Base-by-base conservation (phyloP, 2,113 vertebrate genomes). In the Oenanthe melanoleuca region DNA sequence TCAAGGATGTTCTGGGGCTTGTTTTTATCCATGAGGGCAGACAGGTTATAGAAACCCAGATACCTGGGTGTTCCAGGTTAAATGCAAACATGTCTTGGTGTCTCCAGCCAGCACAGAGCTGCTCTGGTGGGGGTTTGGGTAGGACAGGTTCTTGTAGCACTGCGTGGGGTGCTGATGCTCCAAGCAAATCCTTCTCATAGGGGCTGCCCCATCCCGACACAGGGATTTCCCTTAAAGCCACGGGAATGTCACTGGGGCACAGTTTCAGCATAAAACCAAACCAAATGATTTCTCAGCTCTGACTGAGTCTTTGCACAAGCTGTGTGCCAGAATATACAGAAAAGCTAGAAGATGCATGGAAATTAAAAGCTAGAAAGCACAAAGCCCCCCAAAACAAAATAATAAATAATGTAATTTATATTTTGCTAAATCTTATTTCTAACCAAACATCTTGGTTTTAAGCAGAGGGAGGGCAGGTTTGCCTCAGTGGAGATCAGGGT, bases 161-260 rank as follows among this genome's bases (percentile, higher is more conserved):
- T 74, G 66, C 0, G 0, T 7, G 1, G 50, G 50, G 16, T 14
- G 2, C 8, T 18, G 63, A 14, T 25, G 40, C 40, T 52, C 57
- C 7, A 1, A 21, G 56, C 21, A 81, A 67, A 74, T 61, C 60
- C 67, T 74, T 59, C 40, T 56, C 22, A 2, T 12, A 56, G 53
- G 67, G 37, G 31, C 73, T 86, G 52, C 21, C 31, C 53, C 66
- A 38, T 29, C 44, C 52, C 1, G 0, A 12, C 1, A 4, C 3
- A 8, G 33, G 38, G 42, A n/a, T 79, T 80, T 74, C 42, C 77
- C 56, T 49, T 52, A 21, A 28, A 37, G 47, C 65, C 50, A 21
- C 28, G 0, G 33, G 23, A 91, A 25, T 1, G 2, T 38, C 71
- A 31, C 45, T 8, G 5, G 63, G 57, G n/a, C 60, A 29, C 2